A percentile compares a stretch with the other conserved stretches of the same genome.
phyloP scores from a whole-genome alignment of 1,140 invertebrate species.

The Thalassaphorura encarpata region DNA sequence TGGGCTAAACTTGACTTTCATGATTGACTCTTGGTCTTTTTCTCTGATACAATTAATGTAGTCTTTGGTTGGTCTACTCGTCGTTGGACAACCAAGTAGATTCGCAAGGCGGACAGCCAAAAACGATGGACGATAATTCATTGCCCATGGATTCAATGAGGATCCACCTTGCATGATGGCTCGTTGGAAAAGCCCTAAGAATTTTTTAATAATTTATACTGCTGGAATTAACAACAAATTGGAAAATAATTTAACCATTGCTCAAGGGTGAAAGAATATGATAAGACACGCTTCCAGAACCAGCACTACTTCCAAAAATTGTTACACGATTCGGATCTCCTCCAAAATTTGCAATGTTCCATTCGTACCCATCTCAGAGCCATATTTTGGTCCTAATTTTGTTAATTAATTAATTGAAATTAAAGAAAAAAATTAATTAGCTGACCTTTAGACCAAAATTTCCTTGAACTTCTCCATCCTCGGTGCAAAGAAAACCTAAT shows the following conservation, averaged over 20 bases:
- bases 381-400: conserved; percentile 11
- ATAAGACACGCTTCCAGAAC: conserved; percentile 1
- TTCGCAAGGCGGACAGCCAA: conserved; percentile 31
- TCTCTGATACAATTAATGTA: conserved; percentile 6
- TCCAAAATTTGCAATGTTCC: conserved; percentile 10
- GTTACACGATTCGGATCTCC: background rate
- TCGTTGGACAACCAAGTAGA: background rate
- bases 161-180: conserved; percentile 28
- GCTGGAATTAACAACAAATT: background rate
- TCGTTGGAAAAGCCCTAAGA: conserved; percentile 10
- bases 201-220: background rate
- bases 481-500: conserved; percentile 16
- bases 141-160: conserved; percentile 10
- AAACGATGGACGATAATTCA: conserved; percentile 35
- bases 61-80: background rate
- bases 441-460: conserved; percentile 17
- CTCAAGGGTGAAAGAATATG: conserved; percentile 5
- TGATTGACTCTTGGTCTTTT: conserved; percentile 2
- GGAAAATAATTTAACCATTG: background rate
- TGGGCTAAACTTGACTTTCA: conserved; percentile 3
- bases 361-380: conserved; percentile 22
- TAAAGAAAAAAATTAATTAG: too few relatives aligned
- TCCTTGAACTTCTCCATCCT: background rate
- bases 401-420: too few relatives aligned
- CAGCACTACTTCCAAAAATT: conserved; percentile 10